These are phyloP conservation scores for Chlorodrepanis virens DNA, from an alignment of 2,113 vertebrate species.

Conservation along the genomic window DNA sequence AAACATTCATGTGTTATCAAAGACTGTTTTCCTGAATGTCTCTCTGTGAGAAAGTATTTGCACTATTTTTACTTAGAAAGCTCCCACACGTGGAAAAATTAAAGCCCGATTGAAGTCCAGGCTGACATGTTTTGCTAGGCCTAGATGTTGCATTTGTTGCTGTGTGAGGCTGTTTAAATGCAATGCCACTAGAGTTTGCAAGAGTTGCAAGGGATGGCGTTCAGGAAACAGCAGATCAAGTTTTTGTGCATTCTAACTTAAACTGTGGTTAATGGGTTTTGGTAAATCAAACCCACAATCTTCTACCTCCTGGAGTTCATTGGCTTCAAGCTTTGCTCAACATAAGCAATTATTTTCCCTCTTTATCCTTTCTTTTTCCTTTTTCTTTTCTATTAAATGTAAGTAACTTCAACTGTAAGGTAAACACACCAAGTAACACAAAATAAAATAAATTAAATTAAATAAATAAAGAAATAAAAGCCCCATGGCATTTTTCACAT, in stretches of 20 bases:
- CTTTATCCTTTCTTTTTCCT: not conserved
- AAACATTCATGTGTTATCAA: not conserved
- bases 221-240: not conserved
- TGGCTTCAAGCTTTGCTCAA: not conserved
- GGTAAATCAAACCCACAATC: not conserved
- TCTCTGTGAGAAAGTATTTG: not conserved
- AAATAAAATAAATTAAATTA: not conserved
- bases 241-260: not conserved
- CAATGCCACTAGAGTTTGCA: not conserved
- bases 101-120: not conserved
- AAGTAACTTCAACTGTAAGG: not conserved
- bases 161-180: not conserved
- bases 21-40: not conserved
- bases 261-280: not conserved
- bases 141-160: not conserved
- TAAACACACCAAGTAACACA: not conserved
- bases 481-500: fast-evolving
- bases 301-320: not conserved
- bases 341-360: not conserved
- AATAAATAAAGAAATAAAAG: not conserved
- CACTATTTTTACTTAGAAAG: not conserved
- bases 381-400: not conserved
- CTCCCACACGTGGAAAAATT: not conserved
- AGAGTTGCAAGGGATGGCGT: not conserved
- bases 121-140: not conserved